Conservation (phyloP, 2,797 vertebrate genomes). For the Heliangelus exortis region DNA sequence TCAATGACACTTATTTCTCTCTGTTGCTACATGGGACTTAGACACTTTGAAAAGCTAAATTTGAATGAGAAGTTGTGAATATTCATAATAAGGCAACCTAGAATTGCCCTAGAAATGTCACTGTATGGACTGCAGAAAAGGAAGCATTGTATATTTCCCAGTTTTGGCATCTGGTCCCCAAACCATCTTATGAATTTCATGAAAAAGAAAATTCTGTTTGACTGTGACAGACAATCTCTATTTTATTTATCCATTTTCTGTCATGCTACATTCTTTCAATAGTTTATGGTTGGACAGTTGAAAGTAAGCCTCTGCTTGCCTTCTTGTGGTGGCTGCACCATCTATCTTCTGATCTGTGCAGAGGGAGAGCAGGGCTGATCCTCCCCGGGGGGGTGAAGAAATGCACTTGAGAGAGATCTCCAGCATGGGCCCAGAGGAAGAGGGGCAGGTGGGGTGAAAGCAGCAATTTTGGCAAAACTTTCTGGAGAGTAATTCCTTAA, state of each 20-base stretch:
- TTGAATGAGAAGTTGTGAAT: neutral
- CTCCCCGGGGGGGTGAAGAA: neutral
- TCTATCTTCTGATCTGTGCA: fast-evolving
- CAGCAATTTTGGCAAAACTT: neutral
- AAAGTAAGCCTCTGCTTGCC: neutral
- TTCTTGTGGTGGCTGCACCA: neutral
- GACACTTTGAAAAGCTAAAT: neutral
- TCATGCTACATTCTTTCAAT: neutral
- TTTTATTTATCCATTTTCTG: neutral
- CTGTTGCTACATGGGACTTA: neutral
- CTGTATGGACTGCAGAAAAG: neutral
- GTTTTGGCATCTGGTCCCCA: neutral
- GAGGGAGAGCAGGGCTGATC: neutral
- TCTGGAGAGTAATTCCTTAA: neutral
- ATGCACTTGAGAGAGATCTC: too few relatives aligned
- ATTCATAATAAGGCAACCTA: neutral
- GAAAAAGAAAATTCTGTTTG: neutral
- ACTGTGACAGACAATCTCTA: neutral
- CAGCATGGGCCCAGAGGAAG: fast-evolving
- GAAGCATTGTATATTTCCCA: neutral
- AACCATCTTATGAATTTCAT: neutral
- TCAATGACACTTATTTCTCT: neutral
- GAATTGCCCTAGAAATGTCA: neutral
- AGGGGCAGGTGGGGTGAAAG: neutral
- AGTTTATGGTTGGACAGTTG: fast-evolving